These are phyloP conservation scores for Philhelius pedissequus DNA, from an alignment of 2,888 invertebrate genomes.

Conservation along the genomic window DNA sequence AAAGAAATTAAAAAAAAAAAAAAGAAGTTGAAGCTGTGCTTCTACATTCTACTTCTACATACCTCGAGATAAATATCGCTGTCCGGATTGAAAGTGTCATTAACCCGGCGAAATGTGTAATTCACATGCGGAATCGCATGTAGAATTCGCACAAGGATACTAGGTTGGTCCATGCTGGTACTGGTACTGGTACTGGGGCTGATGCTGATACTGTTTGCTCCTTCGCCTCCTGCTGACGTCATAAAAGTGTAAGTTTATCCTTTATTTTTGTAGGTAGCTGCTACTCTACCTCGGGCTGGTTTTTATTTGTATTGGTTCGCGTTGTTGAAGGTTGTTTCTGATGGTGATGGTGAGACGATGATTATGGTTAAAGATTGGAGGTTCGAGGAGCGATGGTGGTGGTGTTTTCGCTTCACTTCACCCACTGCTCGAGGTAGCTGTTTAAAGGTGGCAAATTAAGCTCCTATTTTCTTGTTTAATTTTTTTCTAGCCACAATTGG, in stretches of 20 bases:
- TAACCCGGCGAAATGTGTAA: slow-evolving; percentile 92
- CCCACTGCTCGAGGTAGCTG: slow-evolving; percentile 25
- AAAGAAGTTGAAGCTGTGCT: slow-evolving; percentile 27
- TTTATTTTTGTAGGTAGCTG: slow-evolving; percentile 38
- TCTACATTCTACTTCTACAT: slow-evolving; percentile 73
- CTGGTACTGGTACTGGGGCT: neutral
- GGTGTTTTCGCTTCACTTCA: slow-evolving; percentile 37
- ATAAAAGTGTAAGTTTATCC: slow-evolving; percentile 65
- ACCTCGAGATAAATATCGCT: slow-evolving; percentile 95
- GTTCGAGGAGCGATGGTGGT: slow-evolving; percentile 31
- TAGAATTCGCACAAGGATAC: slow-evolving; percentile 91
- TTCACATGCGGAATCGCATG: slow-evolving; percentile 95
- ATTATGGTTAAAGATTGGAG: neutral
- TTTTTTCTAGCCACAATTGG: neutral
- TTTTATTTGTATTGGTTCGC: neutral
- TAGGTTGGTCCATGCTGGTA: slow-evolving; percentile 85
- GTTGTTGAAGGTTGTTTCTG: slow-evolving; percentile 57
- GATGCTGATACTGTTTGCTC: slow-evolving; percentile 48
- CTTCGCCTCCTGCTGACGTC: slow-evolving; percentile 58
- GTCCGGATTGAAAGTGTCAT: slow-evolving; percentile 93
- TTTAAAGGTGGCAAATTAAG: slow-evolving; percentile 14
- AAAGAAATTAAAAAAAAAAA: slow-evolving; percentile 7
- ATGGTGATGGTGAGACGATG: slow-evolving; percentile 5
- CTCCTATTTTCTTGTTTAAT: neutral
- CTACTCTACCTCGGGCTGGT: neutral